These are phyloP conservation scores for Anhinga anhinga DNA, from an alignment of 2,113 vertebrate species.

Conservation along the genomic window DNA sequence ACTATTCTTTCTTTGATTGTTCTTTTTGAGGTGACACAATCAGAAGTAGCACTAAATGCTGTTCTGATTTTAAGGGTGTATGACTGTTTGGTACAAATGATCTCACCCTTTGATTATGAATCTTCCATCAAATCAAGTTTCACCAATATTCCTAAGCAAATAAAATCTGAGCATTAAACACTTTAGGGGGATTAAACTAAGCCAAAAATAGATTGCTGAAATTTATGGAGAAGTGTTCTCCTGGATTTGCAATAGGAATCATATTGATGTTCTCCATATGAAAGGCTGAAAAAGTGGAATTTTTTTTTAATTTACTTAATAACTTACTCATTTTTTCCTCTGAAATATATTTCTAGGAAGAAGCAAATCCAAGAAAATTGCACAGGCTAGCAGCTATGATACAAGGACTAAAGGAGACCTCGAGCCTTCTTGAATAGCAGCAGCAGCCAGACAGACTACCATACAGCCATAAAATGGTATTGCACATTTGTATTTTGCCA, in stretches of 20 bases:
- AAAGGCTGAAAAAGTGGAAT: not conserved
- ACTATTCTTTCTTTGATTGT: not conserved
- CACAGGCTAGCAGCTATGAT: not conserved
- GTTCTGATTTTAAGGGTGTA: not conserved
- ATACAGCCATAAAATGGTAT: too few relatives aligned
- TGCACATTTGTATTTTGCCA: not conserved
- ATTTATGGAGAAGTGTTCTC: not conserved
- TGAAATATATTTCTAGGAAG: not conserved
- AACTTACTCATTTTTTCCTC: not conserved
- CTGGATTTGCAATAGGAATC: not conserved
- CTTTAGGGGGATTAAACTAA: not conserved
- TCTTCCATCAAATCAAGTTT: not conserved
- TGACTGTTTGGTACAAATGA: not conserved
- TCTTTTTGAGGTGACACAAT: not conserved
- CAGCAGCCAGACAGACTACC: not conserved
- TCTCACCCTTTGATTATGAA: not conserved
- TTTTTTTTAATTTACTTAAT: not conserved
- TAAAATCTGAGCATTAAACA: not conserved
- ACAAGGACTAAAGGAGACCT: not conserved
- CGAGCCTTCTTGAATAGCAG: not conserved
- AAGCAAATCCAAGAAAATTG: not conserved
- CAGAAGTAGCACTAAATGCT: not conserved
- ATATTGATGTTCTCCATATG: not conserved
- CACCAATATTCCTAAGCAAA: not conserved
- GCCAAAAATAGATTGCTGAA: not conserved